Evolutionary conservation across 2,797 vertebrate genomes (phyloP).

Genomic region (Chromis chromis): DNA sequence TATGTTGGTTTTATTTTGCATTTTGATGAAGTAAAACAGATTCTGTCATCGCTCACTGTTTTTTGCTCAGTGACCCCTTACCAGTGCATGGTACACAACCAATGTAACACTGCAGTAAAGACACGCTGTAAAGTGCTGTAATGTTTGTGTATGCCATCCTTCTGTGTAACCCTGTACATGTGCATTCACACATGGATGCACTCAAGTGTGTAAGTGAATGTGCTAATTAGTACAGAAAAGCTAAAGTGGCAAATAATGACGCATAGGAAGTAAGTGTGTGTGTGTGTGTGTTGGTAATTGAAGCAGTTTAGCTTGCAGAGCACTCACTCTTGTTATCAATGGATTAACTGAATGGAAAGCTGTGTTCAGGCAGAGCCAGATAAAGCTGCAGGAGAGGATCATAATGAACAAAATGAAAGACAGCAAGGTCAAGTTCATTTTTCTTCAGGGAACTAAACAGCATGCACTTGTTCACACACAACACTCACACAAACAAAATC

Average conservation of each 20-base stretch:
- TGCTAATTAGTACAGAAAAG: neutral
- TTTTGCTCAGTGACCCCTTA: neutral
- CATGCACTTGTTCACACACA: neutral
- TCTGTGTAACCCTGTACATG: neutral
- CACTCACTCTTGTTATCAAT: slow-evolving; percentile 21
- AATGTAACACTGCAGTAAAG: neutral
- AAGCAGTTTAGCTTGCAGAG: neutral
- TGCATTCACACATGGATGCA: no score
- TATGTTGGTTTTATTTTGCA: no score
- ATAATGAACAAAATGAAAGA: slow-evolving; percentile 22
- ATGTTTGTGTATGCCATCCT: no score
- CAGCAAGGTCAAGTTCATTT: slow-evolving; percentile 24
- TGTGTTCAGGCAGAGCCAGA: slow-evolving; percentile 9
- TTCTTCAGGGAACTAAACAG: neutral
- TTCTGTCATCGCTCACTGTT: neutral
- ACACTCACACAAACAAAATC: neutral
- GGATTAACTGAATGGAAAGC: slow-evolving; percentile 29
- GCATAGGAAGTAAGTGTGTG: neutral
- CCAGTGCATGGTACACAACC: neutral
- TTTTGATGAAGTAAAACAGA: no score
- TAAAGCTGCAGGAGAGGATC: slow-evolving; percentile 21
- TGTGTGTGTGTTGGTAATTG: neutral
- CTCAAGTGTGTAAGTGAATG: neutral
- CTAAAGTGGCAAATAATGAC: neutral
- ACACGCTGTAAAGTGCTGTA: neutral